phyloP scores from a whole-genome alignment of 2,113 vertebrate genomes.

The Onychostruthus taczanowskii region DNA sequence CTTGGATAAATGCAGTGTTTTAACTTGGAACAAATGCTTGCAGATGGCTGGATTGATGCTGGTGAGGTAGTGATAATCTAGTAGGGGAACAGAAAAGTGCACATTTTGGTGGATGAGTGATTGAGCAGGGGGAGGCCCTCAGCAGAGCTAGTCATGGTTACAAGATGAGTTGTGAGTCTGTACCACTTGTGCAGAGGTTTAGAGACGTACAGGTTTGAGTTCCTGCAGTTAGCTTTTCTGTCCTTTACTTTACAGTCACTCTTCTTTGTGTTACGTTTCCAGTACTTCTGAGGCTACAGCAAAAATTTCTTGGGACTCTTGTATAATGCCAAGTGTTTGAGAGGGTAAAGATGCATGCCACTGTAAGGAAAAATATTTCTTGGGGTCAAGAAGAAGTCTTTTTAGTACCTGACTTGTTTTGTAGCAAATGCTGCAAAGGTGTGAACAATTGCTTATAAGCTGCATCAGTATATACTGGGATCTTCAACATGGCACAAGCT shows the following conservation, averaged over 20 bases:
- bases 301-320: neutral
- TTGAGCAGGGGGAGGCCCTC: neutral
- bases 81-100: neutral
- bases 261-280: neutral
- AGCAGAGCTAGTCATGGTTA: neutral
- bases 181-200: neutral
- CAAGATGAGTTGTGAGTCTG: neutral
- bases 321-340: neutral
- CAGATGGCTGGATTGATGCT: neutral
- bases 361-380: neutral
- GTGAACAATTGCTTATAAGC: neutral
- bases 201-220: fast-evolving
- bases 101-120: neutral
- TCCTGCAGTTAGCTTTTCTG: neutral
- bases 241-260: neutral
- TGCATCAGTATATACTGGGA: neutral
- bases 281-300: neutral
- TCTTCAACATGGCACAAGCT: neutral
- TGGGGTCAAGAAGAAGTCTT: neutral
- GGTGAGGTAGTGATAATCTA: neutral
- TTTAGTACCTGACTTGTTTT: neutral
- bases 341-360: neutral
- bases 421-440: neutral
- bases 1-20: neutral
- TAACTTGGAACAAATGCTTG: fast-evolving